These are phyloP conservation scores for Charadrius vociferus DNA, from an alignment of 2,113 vertebrate species.

Conservation along the genomic window DNA sequence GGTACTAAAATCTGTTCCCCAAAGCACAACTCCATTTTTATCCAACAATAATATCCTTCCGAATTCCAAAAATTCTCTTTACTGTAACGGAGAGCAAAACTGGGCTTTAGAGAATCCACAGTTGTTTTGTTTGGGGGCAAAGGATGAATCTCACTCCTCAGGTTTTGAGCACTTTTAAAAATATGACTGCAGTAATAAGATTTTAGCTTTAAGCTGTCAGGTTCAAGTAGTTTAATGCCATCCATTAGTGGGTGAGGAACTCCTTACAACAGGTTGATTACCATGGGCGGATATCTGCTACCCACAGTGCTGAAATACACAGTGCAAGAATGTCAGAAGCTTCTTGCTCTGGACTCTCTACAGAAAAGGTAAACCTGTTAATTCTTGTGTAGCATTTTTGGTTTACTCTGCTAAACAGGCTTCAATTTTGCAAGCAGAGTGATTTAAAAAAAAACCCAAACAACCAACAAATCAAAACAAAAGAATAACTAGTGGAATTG, in stretches of 20 bases:
- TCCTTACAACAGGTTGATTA: background rate
- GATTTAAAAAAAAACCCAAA: background rate
- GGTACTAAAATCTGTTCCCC: background rate
- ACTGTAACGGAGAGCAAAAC: background rate
- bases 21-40: background rate
- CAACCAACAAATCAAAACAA: background rate
- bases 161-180: background rate
- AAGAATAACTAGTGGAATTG: fast-evolving
- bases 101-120: fast-evolving
- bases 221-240: background rate
- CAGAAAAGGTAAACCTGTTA: background rate
- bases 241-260: background rate
- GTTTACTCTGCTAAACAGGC: background rate
- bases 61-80: background rate
- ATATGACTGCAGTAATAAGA: background rate
- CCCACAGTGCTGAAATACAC: background rate
- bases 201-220: background rate
- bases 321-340: background rate
- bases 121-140: background rate
- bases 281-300: background rate
- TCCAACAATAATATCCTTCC: background rate
- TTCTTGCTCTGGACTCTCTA: background rate
- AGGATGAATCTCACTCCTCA: background rate
- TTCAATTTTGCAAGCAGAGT: background rate
- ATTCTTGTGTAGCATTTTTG: background rate